Base-by-base conservation (phyloP, 2,113 vertebrate genomes). In the Catharus minimus region DNA sequence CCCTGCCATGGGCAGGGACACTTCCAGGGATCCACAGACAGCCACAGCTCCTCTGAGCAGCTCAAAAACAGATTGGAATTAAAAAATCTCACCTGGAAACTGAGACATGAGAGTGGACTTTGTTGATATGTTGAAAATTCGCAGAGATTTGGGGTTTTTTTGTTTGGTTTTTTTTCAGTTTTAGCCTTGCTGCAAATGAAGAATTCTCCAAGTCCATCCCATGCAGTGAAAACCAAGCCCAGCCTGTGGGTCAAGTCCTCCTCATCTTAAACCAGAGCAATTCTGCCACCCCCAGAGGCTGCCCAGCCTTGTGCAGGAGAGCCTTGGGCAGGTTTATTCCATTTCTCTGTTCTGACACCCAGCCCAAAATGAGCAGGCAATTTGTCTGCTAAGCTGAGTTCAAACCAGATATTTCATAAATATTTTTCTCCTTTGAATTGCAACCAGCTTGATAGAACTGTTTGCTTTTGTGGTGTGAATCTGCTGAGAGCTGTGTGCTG, bases 291-390 rank as follows among this genome's bases (percentile, higher is more conserved):
- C 18, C 1, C 3, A 9, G 30, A 16, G 11, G 50, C 24, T 84
- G 6, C 14, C 2, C 0, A 26, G 24, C 11, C 24, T 69, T 7
- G 5, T 24, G 23, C 2, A 2, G 38, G 33, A 49, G 33, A 23
- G 26, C 22, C 33, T 28, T 64, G 50, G 33, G 8, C 39, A 19
- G 0, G 0, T 8, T 3, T 4, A 4, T n/a, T 24, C 11, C 12
- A 1, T 5, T 5, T 16, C 15, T 38, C 13, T 57, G 22, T 9
- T 9, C 55, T 41, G 36, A 53, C 89, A 41, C 3, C 15, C 15
- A 47, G 33, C 53, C 26, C 0, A 0, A 15, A 39, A 58, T 4
- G 11, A 80, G 6, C 22, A 24, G 0, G 7, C 14, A 36, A 7
- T 22, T 53, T 32, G 2, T 46, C 46, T 47, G 27, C 41, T 44